Evolutionary conservation across 2,113 vertebrate genomes (phyloP).

Genomic region (Scophthalmus maximus): DNA sequence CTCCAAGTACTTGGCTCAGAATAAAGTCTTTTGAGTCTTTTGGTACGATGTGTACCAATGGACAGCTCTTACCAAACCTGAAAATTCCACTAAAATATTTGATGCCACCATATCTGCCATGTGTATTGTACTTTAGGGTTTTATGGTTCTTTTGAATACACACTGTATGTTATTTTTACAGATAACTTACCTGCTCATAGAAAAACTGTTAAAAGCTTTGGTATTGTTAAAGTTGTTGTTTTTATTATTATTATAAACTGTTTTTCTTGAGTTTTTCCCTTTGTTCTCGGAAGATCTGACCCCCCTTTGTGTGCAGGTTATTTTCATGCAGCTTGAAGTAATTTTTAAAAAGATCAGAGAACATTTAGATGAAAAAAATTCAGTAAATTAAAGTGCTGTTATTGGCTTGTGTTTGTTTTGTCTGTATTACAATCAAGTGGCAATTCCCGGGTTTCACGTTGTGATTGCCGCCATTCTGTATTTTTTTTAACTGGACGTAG

Average conservation of each 20-base stretch:
- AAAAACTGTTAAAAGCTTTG: conserved; percentile 20
- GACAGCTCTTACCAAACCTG: not conserved
- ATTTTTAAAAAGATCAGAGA: conserved; percentile 11
- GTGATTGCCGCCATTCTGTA: too few species aligned
- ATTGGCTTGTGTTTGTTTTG: not conserved
- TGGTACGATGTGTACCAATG: not conserved
- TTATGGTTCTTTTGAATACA: conserved; percentile 1
- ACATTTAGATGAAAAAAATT: conserved; percentile 12
- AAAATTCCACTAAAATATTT: not conserved
- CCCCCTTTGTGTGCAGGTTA: not conserved
- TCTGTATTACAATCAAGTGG: too few species aligned
- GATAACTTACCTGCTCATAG: not conserved
- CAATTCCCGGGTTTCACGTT: too few species aligned
- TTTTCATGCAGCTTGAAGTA: not conserved
- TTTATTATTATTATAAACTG: conserved; percentile 14
- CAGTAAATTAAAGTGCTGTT: conserved; percentile 35
- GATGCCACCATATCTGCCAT: not conserved
- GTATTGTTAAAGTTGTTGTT: conserved; percentile 10
- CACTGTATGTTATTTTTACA: conserved; percentile 32
- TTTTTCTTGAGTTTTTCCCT: not conserved
- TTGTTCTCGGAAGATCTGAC: conserved; percentile 13
- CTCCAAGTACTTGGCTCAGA: not conserved
- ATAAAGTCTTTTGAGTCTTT: conserved; percentile 9
- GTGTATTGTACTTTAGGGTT: not conserved
- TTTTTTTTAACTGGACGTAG: too few species aligned